Evolutionary conservation across 2,797 vertebrate genomes (phyloP).

Genomic region (Sciurus vulgaris): DNA sequence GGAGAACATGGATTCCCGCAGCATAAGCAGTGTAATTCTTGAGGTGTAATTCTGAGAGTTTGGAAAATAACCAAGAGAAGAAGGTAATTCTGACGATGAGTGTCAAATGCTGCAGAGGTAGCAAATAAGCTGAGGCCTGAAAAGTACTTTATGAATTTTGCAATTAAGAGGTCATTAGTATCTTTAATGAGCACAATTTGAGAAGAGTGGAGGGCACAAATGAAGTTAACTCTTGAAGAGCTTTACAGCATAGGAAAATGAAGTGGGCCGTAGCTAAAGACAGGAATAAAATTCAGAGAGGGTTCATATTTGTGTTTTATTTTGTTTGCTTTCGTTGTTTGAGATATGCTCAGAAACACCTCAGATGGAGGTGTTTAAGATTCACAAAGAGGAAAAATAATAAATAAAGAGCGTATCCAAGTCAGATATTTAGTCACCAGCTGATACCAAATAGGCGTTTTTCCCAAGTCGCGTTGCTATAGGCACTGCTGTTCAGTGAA

Average conservation of each 20-base stretch:
- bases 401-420: not conserved
- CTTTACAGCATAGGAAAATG: not conserved
- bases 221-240: not conserved
- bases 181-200: not conserved
- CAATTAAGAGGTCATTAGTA: not conserved
- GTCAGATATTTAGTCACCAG: not conserved
- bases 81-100: not conserved
- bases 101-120: not conserved
- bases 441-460: not conserved
- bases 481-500: not conserved
- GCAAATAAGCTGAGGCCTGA: not conserved
- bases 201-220: not conserved
- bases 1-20: not conserved
- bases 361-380: not conserved
- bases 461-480: not conserved
- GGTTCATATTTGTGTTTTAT: not conserved
- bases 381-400: slow-evolving; percentile 17
- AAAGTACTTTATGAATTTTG: slow-evolving; percentile 33
- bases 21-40: not conserved
- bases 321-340: slow-evolving; percentile 34
- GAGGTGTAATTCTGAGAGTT: not conserved
- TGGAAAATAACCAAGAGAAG: not conserved
- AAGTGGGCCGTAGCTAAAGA: not conserved
- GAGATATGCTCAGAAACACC: not conserved
- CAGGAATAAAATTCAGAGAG: not conserved